Base-by-base conservation (phyloP, 2,113 vertebrate genomes). In the Grammatotria lemairii region DNA sequence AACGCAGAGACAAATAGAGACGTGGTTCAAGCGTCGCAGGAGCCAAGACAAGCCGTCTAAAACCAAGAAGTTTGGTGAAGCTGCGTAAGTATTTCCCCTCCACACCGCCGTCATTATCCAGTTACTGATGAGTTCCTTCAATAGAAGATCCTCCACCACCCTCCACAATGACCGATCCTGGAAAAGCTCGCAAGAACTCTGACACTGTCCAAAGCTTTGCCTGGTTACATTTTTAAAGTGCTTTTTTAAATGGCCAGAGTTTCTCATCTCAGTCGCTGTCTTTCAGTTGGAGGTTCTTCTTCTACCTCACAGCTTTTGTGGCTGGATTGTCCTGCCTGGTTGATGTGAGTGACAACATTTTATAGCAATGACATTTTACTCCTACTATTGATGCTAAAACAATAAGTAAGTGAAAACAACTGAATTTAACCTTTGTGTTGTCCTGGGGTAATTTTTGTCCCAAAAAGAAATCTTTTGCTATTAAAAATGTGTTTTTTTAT, bases 61-160 rank as follows among this genome's bases (percentile, higher is more conserved):
- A 85, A 96, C 96, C 1, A 98, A 97, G 95, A 99, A 98, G 95
- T 99, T 99, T 93, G 97, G 95, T 1, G 98, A 99, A 91, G 97
- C 98, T 85, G 96, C 97, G 98, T 99, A 84, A 96, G 96, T 89
- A 14, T 6, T 31, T 40, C 51, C 75, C 21, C 28, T 58, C 13
- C 11, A 49, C 57, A 11, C n/a, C 19, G 8, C 5, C 6, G 42
- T 5, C 53, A 28, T 11, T 42, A 31, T 14, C 38, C 45, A 38
- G 21, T 60, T 21, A 75, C 73, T 58, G 33, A 38, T 21, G 38
- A 85, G 47, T 45, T 38, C 38, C 38, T 49, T 79, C 23, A 16
- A 1, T 3, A 63, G 21, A 35, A 70, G 75, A 17, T 54, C 13
- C 10, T 19, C 21, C 60, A 40, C 38, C 7, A 11, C 3, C 4